These are phyloP conservation scores for Arenaria interpres DNA, from an alignment of 2,113 vertebrate species.

Conservation along the genomic window DNA sequence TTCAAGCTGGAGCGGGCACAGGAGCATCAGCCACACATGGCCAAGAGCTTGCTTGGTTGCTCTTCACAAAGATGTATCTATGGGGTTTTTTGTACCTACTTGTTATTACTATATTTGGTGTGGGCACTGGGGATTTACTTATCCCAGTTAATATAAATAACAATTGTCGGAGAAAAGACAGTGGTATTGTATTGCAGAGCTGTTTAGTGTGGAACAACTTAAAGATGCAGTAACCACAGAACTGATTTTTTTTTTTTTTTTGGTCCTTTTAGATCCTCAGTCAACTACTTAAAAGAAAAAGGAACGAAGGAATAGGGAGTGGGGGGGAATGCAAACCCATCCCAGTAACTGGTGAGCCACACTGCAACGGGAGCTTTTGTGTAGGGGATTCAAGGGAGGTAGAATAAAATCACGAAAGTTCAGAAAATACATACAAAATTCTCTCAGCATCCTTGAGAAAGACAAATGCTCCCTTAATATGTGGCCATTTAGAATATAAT, in stretches of 20 bases:
- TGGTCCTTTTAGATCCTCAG: neutral
- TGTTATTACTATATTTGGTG: neutral
- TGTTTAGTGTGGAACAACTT: neutral
- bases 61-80: neutral
- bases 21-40: neutral
- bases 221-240: neutral
- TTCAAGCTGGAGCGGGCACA: neutral
- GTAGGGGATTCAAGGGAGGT: neutral
- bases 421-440: neutral
- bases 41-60: neutral
- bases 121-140: neutral
- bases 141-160: neutral
- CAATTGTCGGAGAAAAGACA: neutral
- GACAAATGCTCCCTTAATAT: neutral
- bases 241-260: neutral
- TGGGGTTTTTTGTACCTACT: fast-evolving
- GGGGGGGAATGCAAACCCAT: neutral
- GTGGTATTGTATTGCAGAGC: neutral
- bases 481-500: neutral
- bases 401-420: neutral
- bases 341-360: neutral
- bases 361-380: neutral
- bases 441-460: neutral
- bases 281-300: neutral
- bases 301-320: neutral